Percentiles rank a stretch among this genome's conserved stretches.
These are phyloP conservation scores for Tinea semifulvella DNA, from an alignment of 2,888 invertebrate genomes.

Conservation along the genomic window DNA sequence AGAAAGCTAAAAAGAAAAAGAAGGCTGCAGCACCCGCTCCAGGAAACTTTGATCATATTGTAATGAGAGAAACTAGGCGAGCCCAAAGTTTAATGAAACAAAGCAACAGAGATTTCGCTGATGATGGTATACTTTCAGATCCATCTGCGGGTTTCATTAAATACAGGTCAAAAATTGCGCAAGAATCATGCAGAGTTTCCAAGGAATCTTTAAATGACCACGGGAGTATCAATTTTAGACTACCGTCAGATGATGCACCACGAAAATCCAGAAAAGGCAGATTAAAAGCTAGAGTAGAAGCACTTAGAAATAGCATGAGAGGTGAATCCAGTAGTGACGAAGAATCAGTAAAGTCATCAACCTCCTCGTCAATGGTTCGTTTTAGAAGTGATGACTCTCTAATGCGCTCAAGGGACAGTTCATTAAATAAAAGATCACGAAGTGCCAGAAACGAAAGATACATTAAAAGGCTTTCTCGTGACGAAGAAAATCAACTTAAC, in stretches of 20 bases:
- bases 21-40: constrained; percentile 47
- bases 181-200: constrained; percentile 40
- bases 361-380: constrained; percentile 71
- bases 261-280: constrained; percentile 67
- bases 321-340: constrained; percentile 77
- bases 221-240: constrained; percentile 31
- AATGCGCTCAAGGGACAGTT: constrained; percentile 66
- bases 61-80: constrained; percentile 60
- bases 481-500: constrained; percentile 69
- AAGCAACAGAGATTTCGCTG: constrained; percentile 41
- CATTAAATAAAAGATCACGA: constrained; percentile 71
- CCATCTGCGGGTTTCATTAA: constrained; percentile 62
- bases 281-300: constrained; percentile 74
- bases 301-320: constrained; percentile 68
- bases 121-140: constrained; percentile 67
- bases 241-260: constrained; percentile 59
- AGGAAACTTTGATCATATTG: constrained; percentile 74
- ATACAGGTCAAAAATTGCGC: constrained; percentile 42
- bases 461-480: constrained; percentile 76
- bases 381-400: constrained; percentile 76
- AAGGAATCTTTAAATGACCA: constrained; percentile 38
- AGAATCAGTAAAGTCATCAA: constrained; percentile 72
- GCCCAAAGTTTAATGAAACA: constrained; percentile 58
- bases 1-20: constrained; percentile 62
- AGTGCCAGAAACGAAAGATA: constrained; percentile 84